Conservation (phyloP, 2,888 invertebrate species). For the Molanna angustata region DNA sequence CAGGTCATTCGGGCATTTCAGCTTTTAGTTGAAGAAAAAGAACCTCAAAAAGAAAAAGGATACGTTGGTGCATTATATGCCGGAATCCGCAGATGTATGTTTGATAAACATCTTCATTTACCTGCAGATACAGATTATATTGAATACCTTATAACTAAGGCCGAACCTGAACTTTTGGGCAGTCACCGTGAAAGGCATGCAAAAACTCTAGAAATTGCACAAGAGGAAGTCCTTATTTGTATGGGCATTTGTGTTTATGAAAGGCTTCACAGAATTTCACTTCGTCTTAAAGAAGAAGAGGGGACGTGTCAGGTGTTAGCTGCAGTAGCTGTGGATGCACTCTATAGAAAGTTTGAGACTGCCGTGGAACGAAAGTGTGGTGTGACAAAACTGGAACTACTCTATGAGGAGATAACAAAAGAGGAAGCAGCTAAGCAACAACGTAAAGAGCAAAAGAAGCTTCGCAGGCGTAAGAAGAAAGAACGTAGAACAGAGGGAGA, state of each 20-base stretch:
- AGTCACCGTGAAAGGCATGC: conserved; percentile 89
- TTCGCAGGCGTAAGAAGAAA: conserved; percentile 74
- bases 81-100: conserved; percentile 81
- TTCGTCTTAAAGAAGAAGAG: conserved; percentile 86
- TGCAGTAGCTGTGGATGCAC: conserved; percentile 81
- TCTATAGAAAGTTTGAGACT: conserved; percentile 86
- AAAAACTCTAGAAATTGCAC: conserved; percentile 94
- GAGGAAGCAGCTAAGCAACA: conserved; percentile 84
- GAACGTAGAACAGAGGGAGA: conserved; percentile 51
- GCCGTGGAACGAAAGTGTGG: conserved; percentile 88
- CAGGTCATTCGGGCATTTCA: conserved; percentile 77
- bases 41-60: conserved; percentile 83
- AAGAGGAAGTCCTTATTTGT: conserved; percentile 94
- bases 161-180: conserved; percentile 88
- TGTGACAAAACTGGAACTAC: conserved; percentile 81
- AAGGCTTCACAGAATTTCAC: conserved; percentile 80
- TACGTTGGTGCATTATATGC: conserved; percentile 84
- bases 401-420: conserved; percentile 84
- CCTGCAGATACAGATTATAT: conserved; percentile 87
- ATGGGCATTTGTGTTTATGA: conserved; percentile 92
- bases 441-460: conserved; percentile 83
- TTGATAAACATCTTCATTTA: conserved; percentile 85
- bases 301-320: conserved; percentile 92
- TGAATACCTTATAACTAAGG: conserved; percentile 80
- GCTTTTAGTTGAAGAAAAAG: conserved; percentile 79